Evolutionary conservation across 53 echinoderm and acorn worm species (phyloP).

Genomic region (Antedon mediterranea): DNA sequence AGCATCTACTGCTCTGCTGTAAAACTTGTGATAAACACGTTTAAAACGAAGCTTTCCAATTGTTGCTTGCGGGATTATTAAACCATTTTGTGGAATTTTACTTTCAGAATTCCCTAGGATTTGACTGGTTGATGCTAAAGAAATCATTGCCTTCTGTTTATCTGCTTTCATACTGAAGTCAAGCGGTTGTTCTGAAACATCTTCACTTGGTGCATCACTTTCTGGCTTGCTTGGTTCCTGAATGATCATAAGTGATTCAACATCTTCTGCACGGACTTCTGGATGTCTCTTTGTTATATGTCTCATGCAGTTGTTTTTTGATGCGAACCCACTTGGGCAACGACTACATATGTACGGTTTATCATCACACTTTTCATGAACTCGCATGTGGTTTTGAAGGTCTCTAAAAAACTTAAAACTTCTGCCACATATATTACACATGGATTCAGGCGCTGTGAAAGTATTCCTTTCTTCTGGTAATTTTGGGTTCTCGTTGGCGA

Average conservation of each 20-base stretch:
- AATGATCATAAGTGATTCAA: slow-evolving; percentile 22
- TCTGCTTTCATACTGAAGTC: slow-evolving; percentile 54
- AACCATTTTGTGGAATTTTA: background rate
- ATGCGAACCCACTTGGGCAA: slow-evolving; percentile 76
- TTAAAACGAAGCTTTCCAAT: slow-evolving; percentile 54
- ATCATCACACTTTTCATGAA: slow-evolving; percentile 67
- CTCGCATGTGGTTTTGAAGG: slow-evolving; percentile 82
- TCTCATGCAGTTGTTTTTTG: slow-evolving; percentile 74
- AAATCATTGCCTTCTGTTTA: background rate
- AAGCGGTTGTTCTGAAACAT: slow-evolving; percentile 31
- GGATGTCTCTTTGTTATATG: slow-evolving; percentile 83
- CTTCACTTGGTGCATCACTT: background rate
- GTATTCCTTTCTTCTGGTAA: slow-evolving; percentile 26
- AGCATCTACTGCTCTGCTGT: slow-evolving; percentile 57
- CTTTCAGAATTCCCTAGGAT: background rate
- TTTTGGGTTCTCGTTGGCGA: slow-evolving; percentile 37
- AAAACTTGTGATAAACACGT: slow-evolving; percentile 73
- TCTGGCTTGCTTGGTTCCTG: slow-evolving; percentile 29
- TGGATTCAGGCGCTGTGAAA: slow-evolving; percentile 74
- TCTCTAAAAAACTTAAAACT: slow-evolving; percentile 96
- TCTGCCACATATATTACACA: slow-evolving; percentile 74
- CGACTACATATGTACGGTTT: slow-evolving; percentile 70
- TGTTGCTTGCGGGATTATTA: background rate
- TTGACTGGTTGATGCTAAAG: background rate
- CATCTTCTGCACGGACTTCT: slow-evolving; percentile 56